A percentile compares a stretch with the other conserved stretches of the same genome.
phyloP scores from a whole-genome alignment of 2,113 vertebrate species.

The Candoia aspera region DNA sequence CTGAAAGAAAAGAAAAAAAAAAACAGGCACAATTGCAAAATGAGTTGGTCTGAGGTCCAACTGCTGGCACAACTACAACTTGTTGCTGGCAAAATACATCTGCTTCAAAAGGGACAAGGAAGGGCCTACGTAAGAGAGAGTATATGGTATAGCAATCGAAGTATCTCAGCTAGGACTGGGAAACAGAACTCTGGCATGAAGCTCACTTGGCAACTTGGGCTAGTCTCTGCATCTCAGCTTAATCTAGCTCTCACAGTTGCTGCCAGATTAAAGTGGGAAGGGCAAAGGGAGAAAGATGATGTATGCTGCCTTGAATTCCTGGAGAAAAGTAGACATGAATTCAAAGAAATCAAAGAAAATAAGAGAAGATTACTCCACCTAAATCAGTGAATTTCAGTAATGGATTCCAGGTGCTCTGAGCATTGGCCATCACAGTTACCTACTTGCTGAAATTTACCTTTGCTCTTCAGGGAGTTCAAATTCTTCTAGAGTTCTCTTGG shows the following conservation, averaged over 20 bases:
- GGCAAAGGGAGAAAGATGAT: not conserved
- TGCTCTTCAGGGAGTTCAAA: slow-evolving; percentile 77
- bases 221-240: not conserved
- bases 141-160: not conserved
- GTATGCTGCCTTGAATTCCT: not conserved
- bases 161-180: not conserved
- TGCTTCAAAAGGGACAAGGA: not conserved
- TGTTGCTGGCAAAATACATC: not conserved
- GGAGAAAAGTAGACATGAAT: not conserved
- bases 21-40: not conserved
- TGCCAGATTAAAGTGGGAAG: not conserved
- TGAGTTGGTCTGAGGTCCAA: too few species aligned
- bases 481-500: slow-evolving; percentile 63
- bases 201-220: not conserved
- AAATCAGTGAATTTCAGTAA: not conserved
- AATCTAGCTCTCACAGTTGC: not conserved
- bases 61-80: not conserved
- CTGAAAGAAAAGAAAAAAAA: slow-evolving; percentile 48
- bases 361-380: not conserved
- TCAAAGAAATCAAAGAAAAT: not conserved
- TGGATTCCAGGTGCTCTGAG: not conserved
- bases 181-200: not conserved
- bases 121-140: not conserved
- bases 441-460: slow-evolving; percentile 74
- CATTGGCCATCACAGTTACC: not conserved